Conservation (phyloP, 2,888 invertebrate genomes). For the Nomada goodeniana region DNA sequence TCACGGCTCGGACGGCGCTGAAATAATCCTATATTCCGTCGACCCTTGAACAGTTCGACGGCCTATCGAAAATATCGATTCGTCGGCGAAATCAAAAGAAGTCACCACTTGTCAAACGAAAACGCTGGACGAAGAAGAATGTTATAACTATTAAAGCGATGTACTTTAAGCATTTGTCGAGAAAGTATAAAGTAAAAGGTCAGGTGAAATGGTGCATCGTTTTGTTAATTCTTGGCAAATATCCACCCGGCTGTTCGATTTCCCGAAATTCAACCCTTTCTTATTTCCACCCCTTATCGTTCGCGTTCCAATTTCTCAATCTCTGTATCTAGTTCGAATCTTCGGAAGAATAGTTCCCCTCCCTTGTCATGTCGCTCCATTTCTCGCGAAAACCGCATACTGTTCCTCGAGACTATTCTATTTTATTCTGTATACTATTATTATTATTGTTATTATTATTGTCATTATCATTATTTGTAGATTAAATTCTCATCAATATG, state of each 20-base stretch:
- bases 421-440: too few species aligned
- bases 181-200: neutral
- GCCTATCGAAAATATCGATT: neutral
- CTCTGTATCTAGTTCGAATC: conserved; percentile 49
- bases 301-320: conserved; percentile 48
- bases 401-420: neutral
- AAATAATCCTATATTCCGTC: too few species aligned
- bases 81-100: too few species aligned
- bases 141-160: too few species aligned
- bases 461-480: too few species aligned
- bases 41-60: neutral
- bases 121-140: too few species aligned
- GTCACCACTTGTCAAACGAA: too few species aligned
- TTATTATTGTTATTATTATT: too few species aligned
- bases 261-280: conserved; percentile 31
- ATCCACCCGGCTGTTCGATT: conserved; percentile 32
- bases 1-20: neutral
- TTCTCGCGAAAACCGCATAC: conserved; percentile 16
- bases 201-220: conserved; percentile 20
- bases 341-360: conserved; percentile 40
- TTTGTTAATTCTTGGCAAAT: conserved; percentile 65
- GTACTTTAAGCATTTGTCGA: neutral
- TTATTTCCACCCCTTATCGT: conserved; percentile 4
- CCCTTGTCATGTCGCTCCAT: conserved; percentile 40
- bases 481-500: too few species aligned